phyloP scores from a whole-genome alignment of 1,140 invertebrate genomes.

The Drosophila pseudoobscura region DNA sequence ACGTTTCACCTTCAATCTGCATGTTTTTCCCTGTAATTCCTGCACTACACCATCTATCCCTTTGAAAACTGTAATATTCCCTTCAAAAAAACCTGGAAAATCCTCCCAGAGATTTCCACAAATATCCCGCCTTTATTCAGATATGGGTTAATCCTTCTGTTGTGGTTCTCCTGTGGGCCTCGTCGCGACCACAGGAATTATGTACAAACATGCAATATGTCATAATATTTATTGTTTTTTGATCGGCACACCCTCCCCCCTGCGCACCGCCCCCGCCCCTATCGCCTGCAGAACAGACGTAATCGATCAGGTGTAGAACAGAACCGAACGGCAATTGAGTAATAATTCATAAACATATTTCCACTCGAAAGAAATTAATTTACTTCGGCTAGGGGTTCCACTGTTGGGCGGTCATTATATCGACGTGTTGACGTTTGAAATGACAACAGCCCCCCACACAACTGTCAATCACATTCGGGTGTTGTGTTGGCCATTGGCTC shows the following conservation, averaged over 20 bases:
- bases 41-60: too few relatives aligned
- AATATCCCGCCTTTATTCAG: not conserved
- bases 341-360: constrained; percentile 82
- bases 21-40: too few relatives aligned
- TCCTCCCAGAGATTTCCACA: constrained; percentile 13
- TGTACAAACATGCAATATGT: constrained; percentile 78
- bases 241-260: constrained; percentile 7
- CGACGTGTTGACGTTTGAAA: constrained; percentile 76
- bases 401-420: constrained; percentile 52
- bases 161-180: constrained; percentile 10
- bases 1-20: too few relatives aligned
- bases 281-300: constrained; percentile 20
- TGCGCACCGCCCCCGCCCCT: not conserved
- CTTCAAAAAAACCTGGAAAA: constrained; percentile 32
- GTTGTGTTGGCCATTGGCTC: constrained; percentile 35
- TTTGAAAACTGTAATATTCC: too few relatives aligned
- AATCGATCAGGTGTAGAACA: constrained; percentile 74
- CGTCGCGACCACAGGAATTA: constrained; percentile 67
- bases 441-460: constrained; percentile 55
- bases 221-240: constrained; percentile 68
- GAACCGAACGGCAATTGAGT: constrained; percentile 57
- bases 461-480: constrained; percentile 72
- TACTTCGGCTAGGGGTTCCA: constrained; percentile 35
- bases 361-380: constrained; percentile 72
- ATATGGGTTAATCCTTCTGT: constrained; percentile 30